phyloP scores from a whole-genome alignment of 2,888 invertebrate genomes.

The Drosophila bunnanda region DNA sequence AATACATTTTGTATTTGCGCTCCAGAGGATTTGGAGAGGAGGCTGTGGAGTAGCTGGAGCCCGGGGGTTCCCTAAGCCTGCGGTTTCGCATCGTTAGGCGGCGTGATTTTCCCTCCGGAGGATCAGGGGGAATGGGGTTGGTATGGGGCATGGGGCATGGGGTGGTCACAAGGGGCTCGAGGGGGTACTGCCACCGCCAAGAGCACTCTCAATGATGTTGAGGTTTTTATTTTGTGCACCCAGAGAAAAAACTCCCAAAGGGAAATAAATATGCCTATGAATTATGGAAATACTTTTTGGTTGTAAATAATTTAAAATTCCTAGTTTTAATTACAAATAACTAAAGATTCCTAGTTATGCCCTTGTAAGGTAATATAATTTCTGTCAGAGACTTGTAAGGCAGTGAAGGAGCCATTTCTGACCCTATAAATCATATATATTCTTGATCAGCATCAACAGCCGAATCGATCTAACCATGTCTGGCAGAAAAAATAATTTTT shows the following conservation, averaged over 20 bases:
- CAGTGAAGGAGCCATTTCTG: neutral
- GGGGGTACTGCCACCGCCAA: neutral
- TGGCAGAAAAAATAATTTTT: too few relatives aligned
- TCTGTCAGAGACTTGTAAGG: neutral
- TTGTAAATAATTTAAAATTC: neutral
- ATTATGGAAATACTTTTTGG: neutral
- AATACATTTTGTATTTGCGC: constrained; percentile 45
- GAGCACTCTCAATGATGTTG: constrained; percentile 36
- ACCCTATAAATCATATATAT: neutral
- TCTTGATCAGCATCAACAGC: neutral
- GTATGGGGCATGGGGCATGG: neutral
- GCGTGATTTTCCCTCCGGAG: constrained; percentile 42
- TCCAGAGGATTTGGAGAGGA: neutral
- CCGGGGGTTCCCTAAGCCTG: constrained; percentile 15
- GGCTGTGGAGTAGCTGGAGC: neutral
- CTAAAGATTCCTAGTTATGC: rapidly evolving
- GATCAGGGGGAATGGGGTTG: neutral
- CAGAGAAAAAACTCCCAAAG: neutral
- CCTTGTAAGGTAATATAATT: neutral
- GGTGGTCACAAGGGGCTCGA: constrained; percentile 2
- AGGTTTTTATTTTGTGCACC: constrained; percentile 21
- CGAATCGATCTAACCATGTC: too few relatives aligned
- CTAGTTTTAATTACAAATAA: neutral
- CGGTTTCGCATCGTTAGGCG: constrained; percentile 36
- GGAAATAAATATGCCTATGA: neutral